These are phyloP conservation scores for Podiceps cristatus DNA, from an alignment of 2,113 vertebrate genomes.

Conservation along the genomic window DNA sequence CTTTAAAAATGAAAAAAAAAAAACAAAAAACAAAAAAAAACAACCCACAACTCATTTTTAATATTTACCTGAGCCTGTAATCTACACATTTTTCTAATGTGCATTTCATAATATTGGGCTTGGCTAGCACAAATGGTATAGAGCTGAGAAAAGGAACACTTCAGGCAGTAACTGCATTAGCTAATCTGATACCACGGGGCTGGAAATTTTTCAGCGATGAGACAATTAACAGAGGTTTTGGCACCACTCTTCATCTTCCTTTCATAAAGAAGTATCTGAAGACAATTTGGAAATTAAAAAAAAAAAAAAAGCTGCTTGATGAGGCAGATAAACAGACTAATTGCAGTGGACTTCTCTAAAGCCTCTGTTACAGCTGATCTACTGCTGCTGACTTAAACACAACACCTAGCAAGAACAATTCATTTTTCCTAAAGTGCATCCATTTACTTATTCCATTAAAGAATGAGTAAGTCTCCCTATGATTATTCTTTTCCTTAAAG, in stretches of 20 bases:
- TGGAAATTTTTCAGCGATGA: not conserved
- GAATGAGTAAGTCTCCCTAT: not conserved
- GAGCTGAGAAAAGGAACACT: not conserved
- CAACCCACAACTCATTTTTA: not conserved
- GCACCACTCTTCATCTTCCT: not conserved
- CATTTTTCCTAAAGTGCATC: not conserved
- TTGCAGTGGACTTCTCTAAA: not conserved
- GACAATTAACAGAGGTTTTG: slow-evolving; percentile 22
- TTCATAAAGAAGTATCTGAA: not conserved
- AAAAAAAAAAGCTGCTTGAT: not conserved
- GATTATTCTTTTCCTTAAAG: not conserved
- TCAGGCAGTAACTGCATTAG: not conserved
- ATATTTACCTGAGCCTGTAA: not conserved
- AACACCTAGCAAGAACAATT: not conserved
- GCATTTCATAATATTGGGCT: not conserved
- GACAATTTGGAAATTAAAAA: not conserved
- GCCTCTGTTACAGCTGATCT: not conserved
- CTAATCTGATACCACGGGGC: not conserved
- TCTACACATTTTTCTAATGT: not conserved
- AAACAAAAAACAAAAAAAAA: no score
- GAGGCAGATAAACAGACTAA: not conserved
- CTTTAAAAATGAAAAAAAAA: not conserved
- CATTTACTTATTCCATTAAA: not conserved
- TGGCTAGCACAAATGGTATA: not conserved
- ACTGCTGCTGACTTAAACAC: not conserved